Evolutionary conservation across 2,797 vertebrate species (phyloP).

Genomic region (Phaenicophaeus curvirostris): DNA sequence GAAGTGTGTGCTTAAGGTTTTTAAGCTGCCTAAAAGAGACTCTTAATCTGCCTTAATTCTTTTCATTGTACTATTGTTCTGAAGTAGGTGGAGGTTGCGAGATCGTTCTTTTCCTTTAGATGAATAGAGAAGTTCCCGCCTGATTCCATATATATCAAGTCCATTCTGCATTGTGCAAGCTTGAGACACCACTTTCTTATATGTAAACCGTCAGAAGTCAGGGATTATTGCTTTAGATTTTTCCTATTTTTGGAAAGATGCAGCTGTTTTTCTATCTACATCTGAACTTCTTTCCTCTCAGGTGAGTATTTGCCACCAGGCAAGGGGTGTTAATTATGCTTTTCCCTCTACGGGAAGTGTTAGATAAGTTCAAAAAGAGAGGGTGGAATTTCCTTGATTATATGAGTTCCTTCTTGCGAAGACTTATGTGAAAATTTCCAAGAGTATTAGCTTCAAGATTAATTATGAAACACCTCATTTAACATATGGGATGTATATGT

Average conservation of each 20-base stretch:
- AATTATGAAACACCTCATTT: neutral
- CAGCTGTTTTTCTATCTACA: neutral
- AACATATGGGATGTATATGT: neutral
- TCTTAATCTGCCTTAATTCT: constrained; percentile 57
- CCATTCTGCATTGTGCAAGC: neutral
- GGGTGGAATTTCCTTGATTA: neutral
- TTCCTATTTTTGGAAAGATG: neutral
- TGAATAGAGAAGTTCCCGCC: neutral
- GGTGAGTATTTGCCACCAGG: neutral
- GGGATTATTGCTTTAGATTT: neutral
- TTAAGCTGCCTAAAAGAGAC: constrained; percentile 33
- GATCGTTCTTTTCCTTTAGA: neutral
- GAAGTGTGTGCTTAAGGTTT: constrained; percentile 32
- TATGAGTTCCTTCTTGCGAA: neutral
- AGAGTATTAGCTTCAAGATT: neutral
- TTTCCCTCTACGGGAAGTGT: neutral
- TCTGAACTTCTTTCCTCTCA: neutral
- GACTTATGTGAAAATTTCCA: neutral
- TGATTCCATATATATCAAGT: neutral
- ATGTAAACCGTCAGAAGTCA: neutral
- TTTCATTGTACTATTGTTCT: neutral
- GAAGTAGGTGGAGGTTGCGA: neutral
- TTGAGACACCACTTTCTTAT: neutral
- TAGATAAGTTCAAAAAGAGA: neutral
- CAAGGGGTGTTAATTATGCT: neutral